Conservation (phyloP, 1,140 invertebrate species). For the Macrobrachium nipponense region DNA sequence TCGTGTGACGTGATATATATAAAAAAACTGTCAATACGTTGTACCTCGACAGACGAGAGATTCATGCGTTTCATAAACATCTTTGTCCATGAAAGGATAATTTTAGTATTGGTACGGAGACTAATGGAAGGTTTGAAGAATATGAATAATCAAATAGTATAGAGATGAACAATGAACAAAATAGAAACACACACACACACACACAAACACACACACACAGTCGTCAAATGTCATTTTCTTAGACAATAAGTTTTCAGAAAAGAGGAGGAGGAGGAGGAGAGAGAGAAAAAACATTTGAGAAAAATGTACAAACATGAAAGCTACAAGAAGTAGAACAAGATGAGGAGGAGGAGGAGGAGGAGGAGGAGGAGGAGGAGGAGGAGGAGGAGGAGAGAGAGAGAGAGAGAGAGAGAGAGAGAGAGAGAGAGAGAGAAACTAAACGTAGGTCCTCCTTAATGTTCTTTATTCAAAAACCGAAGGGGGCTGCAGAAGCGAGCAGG, state of each 20-base stretch:
- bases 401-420: not conserved
- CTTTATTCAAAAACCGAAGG: not conserved
- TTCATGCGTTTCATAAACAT: too few relatives aligned
- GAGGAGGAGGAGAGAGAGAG: too few relatives aligned
- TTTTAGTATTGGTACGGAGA: too few relatives aligned
- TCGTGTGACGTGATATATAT: too few relatives aligned
- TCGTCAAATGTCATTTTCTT: not conserved
- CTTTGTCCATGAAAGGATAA: too few relatives aligned
- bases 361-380: not conserved
- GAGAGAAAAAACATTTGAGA: not conserved
- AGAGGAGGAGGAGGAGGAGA: not conserved
- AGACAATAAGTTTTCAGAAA: not conserved
- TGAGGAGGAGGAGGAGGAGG: not conserved
- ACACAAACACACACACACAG: not conserved
- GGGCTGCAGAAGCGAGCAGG: not conserved
- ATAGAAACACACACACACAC: too few relatives aligned
- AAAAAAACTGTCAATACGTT: too few relatives aligned
- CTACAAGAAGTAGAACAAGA: not conserved
- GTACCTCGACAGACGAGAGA: too few relatives aligned
- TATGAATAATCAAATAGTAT: too few relatives aligned
- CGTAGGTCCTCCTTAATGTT: not conserved
- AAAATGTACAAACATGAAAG: not conserved
- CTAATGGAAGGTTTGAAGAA: too few relatives aligned
- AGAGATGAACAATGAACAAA: too few relatives aligned
- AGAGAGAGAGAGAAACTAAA: not conserved